A percentile compares a stretch with the other conserved stretches of the same genome.
phyloP scores from a whole-genome alignment of 2,797 vertebrate species.

The Pangasius sanitwongsei region DNA sequence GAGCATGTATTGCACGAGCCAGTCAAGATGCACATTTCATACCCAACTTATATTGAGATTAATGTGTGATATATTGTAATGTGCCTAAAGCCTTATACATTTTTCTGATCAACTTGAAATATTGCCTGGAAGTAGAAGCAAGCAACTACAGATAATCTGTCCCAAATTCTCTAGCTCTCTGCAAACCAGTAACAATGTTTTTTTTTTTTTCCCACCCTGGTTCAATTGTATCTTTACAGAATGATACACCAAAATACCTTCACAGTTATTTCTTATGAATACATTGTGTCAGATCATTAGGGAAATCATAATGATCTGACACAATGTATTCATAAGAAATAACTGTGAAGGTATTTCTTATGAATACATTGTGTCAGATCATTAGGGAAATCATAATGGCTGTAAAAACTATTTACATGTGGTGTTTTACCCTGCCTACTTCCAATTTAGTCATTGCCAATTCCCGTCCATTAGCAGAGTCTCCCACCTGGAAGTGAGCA shows the following conservation, averaged over 20 bases:
- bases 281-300: not conserved
- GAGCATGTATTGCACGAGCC: not conserved
- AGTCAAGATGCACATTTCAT: not conserved
- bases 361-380: not conserved
- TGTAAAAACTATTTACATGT: not conserved
- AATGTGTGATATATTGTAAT: too few relatives aligned
- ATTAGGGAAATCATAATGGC: not conserved
- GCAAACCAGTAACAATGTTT: not conserved
- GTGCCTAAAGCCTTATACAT: not conserved
- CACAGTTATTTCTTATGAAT: not conserved
- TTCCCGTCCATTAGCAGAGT: not conserved
- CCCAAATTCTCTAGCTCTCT: slow-evolving; percentile 1
- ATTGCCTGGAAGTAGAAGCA: not conserved
- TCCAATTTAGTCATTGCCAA: not conserved
- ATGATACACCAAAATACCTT: not conserved
- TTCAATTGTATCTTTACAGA: slow-evolving; percentile 6
- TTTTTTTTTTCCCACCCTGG: not conserved
- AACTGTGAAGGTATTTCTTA: too few relatives aligned
- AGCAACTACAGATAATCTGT: not conserved
- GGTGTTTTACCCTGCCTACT: not conserved
- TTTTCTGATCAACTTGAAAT: not conserved
- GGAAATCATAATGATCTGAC: too few relatives aligned
- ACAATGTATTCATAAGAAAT: too few relatives aligned
- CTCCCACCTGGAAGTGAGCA: not conserved
- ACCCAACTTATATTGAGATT: not conserved